Base-by-base conservation (phyloP, 2,888 invertebrate species). In the Melikaiella ostensackeni region DNA sequence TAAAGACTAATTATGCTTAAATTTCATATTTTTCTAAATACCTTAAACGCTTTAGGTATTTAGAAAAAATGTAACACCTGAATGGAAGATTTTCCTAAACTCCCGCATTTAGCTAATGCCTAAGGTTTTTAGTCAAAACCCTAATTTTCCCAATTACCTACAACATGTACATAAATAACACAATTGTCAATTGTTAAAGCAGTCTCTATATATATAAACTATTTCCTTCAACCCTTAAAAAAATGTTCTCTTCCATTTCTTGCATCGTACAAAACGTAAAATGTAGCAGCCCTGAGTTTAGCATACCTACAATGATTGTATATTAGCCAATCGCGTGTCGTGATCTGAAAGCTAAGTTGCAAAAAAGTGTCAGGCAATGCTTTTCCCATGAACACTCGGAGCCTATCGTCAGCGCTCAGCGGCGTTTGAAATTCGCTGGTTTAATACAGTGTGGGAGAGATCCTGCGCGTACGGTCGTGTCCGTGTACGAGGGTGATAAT, bases 401-500 rank as follows among this genome's bases (percentile, higher is more conserved):
- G 70, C 21, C 63, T 63, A 63, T 63, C 35, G 63, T 38, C 61
- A 61, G 61, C 30, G 21, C 57, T n/a, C n/a, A 57, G 24, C 24
- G 24, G 24, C 30, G n/a, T 70, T 70, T 33, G 33, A 50, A 70
- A 70, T 70, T 70, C 50, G 70, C 46, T 70, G 50, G 11, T 70
- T 70, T 70, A 70, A 70, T 70, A 50, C 50, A 70, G 46, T 55
- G 70, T 70, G 70, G 70, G 70, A 50, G 70, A 70, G 70, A 70
- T 70, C 50, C 70, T 70, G 70, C 70, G 70, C 50, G 50, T 70
- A 70, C 70, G 30, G 30, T 30, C 30, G 30, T 70, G 70, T 70
- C 46, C 70, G 50, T 70, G 70, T 77, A 86, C 86, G 86, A 88
- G 88, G 88, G 89, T 89, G 89, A 88, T 91, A 91, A 91, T 91